These are phyloP conservation scores for Turdus rufiventris DNA, from an alignment of 2,113 vertebrate species.

Conservation along the genomic window DNA sequence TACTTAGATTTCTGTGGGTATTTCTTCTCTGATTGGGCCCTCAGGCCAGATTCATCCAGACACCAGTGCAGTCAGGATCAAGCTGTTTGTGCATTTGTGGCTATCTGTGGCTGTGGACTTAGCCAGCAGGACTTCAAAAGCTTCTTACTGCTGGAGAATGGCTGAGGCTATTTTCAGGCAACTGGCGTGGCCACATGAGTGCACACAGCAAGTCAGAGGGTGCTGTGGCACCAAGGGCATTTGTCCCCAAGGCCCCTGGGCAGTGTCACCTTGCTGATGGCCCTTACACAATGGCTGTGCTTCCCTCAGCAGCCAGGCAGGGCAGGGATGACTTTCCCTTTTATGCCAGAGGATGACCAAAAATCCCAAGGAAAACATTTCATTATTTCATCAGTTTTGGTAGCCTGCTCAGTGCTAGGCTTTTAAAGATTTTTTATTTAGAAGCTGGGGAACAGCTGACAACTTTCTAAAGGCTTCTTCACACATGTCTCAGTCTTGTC, in stretches of 20 bases:
- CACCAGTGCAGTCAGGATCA: neutral
- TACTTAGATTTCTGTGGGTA: neutral
- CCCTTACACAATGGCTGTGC: rapidly evolving
- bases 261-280: neutral
- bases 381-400: neutral
- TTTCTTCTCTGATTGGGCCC: neutral
- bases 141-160: neutral
- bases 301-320: neutral
- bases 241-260: neutral
- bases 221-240: neutral
- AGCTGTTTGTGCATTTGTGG: neutral
- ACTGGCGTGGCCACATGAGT: neutral
- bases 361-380: neutral
- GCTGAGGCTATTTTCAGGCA: neutral
- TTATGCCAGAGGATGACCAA: neutral
- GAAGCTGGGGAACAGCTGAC: neutral
- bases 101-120: neutral
- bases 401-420: neutral
- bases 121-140: neutral
- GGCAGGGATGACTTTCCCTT: neutral
- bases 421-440: neutral
- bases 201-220: neutral
- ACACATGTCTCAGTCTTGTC: neutral
- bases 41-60: neutral
- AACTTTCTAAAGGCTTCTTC: neutral